phyloP scores from a whole-genome alignment of 2,888 invertebrate genomes.

The Embidobia sp. region DNA sequence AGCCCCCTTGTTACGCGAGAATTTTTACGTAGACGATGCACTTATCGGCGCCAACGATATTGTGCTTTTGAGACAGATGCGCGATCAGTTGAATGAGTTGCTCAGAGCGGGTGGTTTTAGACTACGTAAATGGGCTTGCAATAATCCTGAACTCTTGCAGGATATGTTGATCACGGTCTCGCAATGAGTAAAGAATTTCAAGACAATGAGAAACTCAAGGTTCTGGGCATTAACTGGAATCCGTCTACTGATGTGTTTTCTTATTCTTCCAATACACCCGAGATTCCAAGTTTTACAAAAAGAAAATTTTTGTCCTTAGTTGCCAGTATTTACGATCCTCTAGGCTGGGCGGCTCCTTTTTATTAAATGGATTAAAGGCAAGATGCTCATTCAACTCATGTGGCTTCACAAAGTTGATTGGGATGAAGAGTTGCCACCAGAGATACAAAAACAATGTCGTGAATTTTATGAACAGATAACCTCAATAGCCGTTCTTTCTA shows the following conservation, averaged over 20 bases:
- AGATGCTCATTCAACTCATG: constrained; percentile 13
- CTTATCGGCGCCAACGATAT: constrained; percentile 5
- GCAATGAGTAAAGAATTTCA: neutral
- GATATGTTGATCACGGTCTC: constrained; percentile 16
- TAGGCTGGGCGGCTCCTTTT: constrained; percentile 36
- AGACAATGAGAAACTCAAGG: constrained; percentile 3
- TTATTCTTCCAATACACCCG: neutral
- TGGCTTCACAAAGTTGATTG: constrained; percentile 33
- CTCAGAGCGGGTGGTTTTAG: constrained; percentile 21
- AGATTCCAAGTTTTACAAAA: neutral
- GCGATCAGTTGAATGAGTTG: neutral
- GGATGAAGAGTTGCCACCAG: constrained; percentile 12
- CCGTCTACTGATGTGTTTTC: neutral
- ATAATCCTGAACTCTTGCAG: neutral
- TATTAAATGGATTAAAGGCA: constrained; percentile 16
- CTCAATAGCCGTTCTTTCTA: neutral
- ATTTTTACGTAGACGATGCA: constrained; percentile 10
- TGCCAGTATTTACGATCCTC: constrained; percentile 31
- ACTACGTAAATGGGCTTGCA: constrained; percentile 28
- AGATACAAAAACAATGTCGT: neutral
- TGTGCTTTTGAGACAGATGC: neutral
- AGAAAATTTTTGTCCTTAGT: constrained; percentile 3
- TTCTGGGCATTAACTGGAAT: constrained; percentile 23
- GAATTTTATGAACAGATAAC: neutral
- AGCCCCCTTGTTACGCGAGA: neutral